Base-by-base conservation (phyloP, 2,888 invertebrate species). In the Pemphredon lugubris region DNA sequence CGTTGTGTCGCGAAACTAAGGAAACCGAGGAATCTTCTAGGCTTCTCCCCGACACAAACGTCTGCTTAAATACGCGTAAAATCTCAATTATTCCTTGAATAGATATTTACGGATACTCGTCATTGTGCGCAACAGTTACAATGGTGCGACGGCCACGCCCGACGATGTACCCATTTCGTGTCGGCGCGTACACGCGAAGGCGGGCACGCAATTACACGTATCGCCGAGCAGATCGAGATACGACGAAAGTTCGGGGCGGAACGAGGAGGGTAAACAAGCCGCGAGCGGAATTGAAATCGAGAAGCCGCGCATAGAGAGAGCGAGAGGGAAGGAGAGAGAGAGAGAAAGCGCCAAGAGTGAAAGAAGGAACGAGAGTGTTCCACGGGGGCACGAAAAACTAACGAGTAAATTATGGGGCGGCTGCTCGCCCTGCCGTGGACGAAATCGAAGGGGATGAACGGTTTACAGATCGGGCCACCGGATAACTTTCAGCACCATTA, bases 391-490 rank as follows among this genome's bases (percentile, higher is more conserved):
- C 68, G 66, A 79, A 58, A 68, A 78, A 75, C 84, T 88, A 88
- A 89, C 88, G 86, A 89, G 88, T 85, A 88, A 88, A 89, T 89
- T 88, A 88, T 85, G 83, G 88, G 85, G 87, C 81, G 84, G 86
- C 80, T 81, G 83, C 80, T 82, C 77, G 82, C 50, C 79, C 78
- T 74, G 73, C 78, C 83, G 77, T 77, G 77, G 70, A 53, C 63
- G 58, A 61, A n/a, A 73, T 59, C 54, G 64, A 70, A 63, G 76
- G 71, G 73, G 39, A 59, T 55, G 65, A 42, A 75, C 71, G 57
- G 65, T 55, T 63, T 48, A 54, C 65, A 84, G 88, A 88, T 88
- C 84, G 86, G 83, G 67, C 54, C 81, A 65, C 34, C 70, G 84
- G 88, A 88, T 88, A 84, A 81, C 83, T 85, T 86, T 87, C 86